Conservation (phyloP, 2,113 vertebrate genomes). For the Phylloscopus whistleri region DNA sequence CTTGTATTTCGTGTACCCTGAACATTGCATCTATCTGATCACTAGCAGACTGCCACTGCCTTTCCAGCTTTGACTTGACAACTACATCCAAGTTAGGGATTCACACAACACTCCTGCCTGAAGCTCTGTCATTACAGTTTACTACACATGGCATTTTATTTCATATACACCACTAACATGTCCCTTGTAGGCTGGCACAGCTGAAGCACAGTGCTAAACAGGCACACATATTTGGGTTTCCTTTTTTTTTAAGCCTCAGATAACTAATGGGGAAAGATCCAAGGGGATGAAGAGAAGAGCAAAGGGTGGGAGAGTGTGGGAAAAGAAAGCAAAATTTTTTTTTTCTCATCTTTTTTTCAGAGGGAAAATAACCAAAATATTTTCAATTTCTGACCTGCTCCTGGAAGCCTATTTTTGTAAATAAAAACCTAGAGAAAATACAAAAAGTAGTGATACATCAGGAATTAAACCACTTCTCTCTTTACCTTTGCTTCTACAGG, state of each 20-base stretch:
- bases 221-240: background rate
- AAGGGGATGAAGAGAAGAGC: background rate
- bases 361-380: background rate
- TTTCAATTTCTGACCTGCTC: background rate
- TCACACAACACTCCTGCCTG: background rate
- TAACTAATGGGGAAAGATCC: background rate
- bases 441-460: background rate
- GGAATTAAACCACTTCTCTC: background rate
- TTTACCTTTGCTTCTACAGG: slow-evolving; percentile 68
- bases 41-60: background rate
- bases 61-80: background rate
- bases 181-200: background rate
- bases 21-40: background rate
- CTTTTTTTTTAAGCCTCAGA: background rate
- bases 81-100: background rate
- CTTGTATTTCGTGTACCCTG: background rate
- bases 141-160: background rate
- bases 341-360: background rate
- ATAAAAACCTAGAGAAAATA: background rate
- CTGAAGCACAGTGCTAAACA: background rate
- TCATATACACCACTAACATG: background rate
- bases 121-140: background rate
- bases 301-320: background rate
- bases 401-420: background rate
- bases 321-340: background rate